A percentile compares a stretch with the other conserved stretches of the same genome.
These are phyloP conservation scores for Sycophaga agraensis DNA, from an alignment of 1,140 invertebrate species.

Conservation along the genomic window DNA sequence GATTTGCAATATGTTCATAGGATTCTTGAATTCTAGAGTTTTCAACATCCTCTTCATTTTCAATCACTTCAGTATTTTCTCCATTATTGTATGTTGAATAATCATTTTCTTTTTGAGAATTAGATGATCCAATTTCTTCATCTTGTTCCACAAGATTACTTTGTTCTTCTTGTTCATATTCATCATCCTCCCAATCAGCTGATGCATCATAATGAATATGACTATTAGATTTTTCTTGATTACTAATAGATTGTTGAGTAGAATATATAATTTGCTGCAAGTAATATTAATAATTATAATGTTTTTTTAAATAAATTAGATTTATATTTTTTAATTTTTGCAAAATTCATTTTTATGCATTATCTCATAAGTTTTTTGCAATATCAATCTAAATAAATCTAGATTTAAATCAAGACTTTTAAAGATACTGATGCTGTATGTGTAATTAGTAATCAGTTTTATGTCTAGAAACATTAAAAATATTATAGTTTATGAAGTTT, in stretches of 20 bases:
- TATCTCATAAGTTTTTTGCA: too few relatives aligned
- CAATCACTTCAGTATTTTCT: slow-evolving; percentile 6
- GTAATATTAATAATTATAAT: not conserved
- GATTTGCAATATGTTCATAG: slow-evolving; percentile 30
- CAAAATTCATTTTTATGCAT: too few relatives aligned
- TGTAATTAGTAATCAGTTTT: not conserved
- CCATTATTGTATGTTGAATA: slow-evolving; percentile 19
- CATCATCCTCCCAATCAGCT: slow-evolving; percentile 54
- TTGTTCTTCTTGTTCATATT: slow-evolving; percentile 41
- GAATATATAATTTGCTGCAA: not conserved
- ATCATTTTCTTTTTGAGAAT: slow-evolving; percentile 16
- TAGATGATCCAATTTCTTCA: slow-evolving; percentile 6
- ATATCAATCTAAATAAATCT: too few relatives aligned
- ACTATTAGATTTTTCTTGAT: slow-evolving; percentile 21
- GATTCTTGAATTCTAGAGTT: slow-evolving; percentile 25
- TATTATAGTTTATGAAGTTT: not conserved
- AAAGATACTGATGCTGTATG: too few relatives aligned
- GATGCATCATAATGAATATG: slow-evolving; percentile 45
- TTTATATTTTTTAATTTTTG: too few relatives aligned
- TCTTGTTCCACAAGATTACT: slow-evolving; percentile 23
- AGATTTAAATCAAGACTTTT: too few relatives aligned
- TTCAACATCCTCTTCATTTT: slow-evolving; percentile 30
- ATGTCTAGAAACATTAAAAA: not conserved
- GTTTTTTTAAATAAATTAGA: too few relatives aligned
- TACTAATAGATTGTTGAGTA: not conserved